Conservation (phyloP, 2,888 invertebrate species). For the Calephelis perditalis region DNA sequence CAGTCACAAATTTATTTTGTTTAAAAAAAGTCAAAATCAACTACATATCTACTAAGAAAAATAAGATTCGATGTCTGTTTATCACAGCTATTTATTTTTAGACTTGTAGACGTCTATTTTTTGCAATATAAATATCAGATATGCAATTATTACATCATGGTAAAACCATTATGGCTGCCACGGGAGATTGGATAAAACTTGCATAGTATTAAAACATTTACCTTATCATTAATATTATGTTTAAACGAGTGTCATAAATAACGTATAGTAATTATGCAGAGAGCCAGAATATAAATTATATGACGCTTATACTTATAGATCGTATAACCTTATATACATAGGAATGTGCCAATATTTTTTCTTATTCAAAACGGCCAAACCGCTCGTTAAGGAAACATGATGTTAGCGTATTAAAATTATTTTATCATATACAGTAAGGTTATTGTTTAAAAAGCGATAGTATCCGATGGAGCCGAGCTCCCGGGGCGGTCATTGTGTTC, state of each 20-base stretch:
- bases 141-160: neutral
- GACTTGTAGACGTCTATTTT: too few relatives aligned
- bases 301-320: conserved; percentile 10
- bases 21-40: too few relatives aligned
- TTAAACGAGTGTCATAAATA: neutral
- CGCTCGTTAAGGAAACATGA: conserved; percentile 69
- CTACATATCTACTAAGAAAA: too few relatives aligned
- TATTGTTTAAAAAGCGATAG: conserved; percentile 73
- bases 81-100: too few relatives aligned
- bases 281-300: conserved; percentile 1
- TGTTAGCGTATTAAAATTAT: conserved; percentile 70
- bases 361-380: conserved; percentile 47
- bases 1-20: too few relatives aligned
- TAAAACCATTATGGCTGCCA: neutral
- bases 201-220: neutral
- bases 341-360: conserved; percentile 40
- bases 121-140: neutral
- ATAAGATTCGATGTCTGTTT: too few relatives aligned
- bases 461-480: conserved; percentile 61
- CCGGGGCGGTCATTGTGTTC: conserved; percentile 76
- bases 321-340: conserved; percentile 32
- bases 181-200: neutral
- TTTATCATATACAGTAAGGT: conserved; percentile 72
- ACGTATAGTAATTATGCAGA: neutral
- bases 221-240: neutral